A percentile compares a stretch with the other conserved stretches of the same genome.
Conservation (phyloP, 2,797 vertebrate species). For the Enteromius paludinosus region DNA sequence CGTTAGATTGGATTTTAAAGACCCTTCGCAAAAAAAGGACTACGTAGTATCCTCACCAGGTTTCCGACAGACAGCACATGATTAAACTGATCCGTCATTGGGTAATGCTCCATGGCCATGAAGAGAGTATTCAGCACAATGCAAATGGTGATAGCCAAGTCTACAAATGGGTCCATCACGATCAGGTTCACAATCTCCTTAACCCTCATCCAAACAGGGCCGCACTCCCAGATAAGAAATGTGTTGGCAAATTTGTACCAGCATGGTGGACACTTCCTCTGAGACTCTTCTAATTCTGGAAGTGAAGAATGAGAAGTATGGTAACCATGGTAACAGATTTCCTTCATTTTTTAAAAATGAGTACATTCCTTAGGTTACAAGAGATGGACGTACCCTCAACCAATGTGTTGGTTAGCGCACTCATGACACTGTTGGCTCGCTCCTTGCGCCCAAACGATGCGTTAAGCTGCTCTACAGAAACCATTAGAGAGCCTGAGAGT, state of each 20-base stretch:
- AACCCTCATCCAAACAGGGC: conserved; percentile 90
- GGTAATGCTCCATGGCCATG: conserved; percentile 99
- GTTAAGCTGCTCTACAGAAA: conserved; percentile 98
- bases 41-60: conserved; percentile 84
- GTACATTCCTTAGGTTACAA: conserved; percentile 3
- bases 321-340: conserved; percentile 13
- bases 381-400: conserved; percentile 90
- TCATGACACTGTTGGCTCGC: conserved; percentile 97
- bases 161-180: conserved; percentile 98
- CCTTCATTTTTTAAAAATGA: background rate
- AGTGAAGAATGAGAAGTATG: conserved; percentile 23
- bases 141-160: conserved; percentile 98
- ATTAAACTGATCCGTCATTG: conserved; percentile 91
- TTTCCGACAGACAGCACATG: conserved; percentile 92
- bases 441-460: conserved; percentile 95
- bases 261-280: conserved; percentile 97
- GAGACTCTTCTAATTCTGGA: conserved; percentile 96
- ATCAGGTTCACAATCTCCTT: conserved; percentile 96
- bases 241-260: conserved; percentile 99
- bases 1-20: conserved; percentile 11
- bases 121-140: conserved; percentile 98
- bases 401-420: conserved; percentile 95
- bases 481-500: conserved; percentile 93
- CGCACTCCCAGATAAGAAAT: conserved; percentile 98
- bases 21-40: background rate